phyloP scores from a whole-genome alignment of 64 coral and sea anemone species.

The Montipora capricornis region DNA sequence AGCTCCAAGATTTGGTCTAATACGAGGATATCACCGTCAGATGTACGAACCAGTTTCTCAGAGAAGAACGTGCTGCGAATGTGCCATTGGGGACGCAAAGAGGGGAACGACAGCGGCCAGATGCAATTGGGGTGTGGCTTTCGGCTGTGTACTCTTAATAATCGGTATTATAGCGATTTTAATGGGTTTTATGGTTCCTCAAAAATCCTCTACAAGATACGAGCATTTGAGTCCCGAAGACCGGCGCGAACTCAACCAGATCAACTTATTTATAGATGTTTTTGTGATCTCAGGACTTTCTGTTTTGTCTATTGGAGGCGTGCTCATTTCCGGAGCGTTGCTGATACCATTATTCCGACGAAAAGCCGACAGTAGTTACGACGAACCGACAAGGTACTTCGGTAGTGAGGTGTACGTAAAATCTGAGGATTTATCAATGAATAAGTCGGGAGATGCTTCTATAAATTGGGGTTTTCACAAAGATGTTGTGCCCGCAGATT shows the following conservation, averaged over 20 bases:
- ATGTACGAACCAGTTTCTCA: slow-evolving; percentile 81
- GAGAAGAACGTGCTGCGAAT: slow-evolving; percentile 67
- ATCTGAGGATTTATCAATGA: slow-evolving; percentile 49
- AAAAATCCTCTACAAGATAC: slow-evolving; percentile 33
- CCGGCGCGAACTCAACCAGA: slow-evolving; percentile 43
- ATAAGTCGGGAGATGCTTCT: slow-evolving; percentile 24
- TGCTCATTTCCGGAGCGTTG: slow-evolving; percentile 65
- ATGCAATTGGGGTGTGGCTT: slow-evolving; percentile 83
- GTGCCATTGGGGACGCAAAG: not conserved
- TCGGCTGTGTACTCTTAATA: slow-evolving; percentile 66
- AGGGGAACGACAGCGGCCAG: not conserved
- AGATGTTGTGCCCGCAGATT: slow-evolving; percentile 69
- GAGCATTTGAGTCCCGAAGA: slow-evolving; percentile 44
- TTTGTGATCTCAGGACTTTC: slow-evolving; percentile 84
- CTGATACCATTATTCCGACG: slow-evolving; percentile 70
- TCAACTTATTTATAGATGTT: slow-evolving; percentile 71
- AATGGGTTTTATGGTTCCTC: slow-evolving; percentile 83
- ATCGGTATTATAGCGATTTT: slow-evolving; percentile 81
- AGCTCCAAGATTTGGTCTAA: slow-evolving; percentile 80
- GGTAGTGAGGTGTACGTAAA: slow-evolving; percentile 88
- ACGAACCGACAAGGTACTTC: slow-evolving; percentile 58
- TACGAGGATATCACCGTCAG: slow-evolving; percentile 87
- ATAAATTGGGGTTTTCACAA: slow-evolving; percentile 84
- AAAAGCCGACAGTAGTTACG: not conserved
- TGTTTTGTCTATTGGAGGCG: slow-evolving; percentile 76